These are phyloP conservation scores for Leucoptera coffeella DNA, from an alignment of 2,888 invertebrate species.

Conservation along the genomic window DNA sequence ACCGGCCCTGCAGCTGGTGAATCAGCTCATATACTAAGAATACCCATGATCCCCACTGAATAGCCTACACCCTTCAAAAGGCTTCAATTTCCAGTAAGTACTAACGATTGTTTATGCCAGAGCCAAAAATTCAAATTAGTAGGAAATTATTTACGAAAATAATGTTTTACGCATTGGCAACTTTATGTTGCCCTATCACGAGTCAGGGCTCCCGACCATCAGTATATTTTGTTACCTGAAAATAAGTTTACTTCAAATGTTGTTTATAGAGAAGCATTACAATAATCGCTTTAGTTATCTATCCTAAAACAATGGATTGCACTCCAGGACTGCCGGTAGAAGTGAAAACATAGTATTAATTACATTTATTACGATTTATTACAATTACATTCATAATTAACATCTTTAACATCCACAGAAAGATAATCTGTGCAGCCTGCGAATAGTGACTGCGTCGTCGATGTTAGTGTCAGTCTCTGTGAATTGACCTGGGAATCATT, in stretches of 20 bases:
- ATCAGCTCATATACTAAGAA: constrained; percentile 9
- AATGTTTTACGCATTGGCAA: constrained; percentile 5
- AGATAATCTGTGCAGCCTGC: too few species aligned
- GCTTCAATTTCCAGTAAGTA: constrained; percentile 15
- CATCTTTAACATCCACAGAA: too few species aligned
- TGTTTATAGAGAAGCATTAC: constrained; percentile 5
- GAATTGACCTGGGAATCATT: too few species aligned
- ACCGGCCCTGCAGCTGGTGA: constrained; percentile 9
- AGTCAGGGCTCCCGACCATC: constrained; percentile 3
- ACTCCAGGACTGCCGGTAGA: not conserved
- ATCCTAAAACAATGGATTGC: not conserved
- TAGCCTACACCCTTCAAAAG: constrained; percentile 3
- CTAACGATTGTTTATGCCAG: constrained; percentile 3
- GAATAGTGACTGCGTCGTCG: too few species aligned
- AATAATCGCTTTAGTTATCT: not conserved
- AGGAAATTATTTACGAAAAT: constrained; percentile 4
- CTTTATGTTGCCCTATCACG: constrained; percentile 6
- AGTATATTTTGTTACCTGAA: constrained; percentile 4
- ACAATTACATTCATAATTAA: too few species aligned
- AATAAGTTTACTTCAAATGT: constrained; percentile 5
- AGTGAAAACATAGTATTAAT: too few species aligned
- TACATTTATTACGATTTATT: too few species aligned
- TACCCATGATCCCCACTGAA: constrained; percentile 8
- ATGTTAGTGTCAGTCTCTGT: too few species aligned
- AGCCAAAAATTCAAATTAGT: constrained; percentile 5